A percentile compares a stretch with the other conserved stretches of the same genome.
Evolutionary conservation across 1,140 invertebrate species (phyloP).

Genomic region (Ylistrum balloti): DNA sequence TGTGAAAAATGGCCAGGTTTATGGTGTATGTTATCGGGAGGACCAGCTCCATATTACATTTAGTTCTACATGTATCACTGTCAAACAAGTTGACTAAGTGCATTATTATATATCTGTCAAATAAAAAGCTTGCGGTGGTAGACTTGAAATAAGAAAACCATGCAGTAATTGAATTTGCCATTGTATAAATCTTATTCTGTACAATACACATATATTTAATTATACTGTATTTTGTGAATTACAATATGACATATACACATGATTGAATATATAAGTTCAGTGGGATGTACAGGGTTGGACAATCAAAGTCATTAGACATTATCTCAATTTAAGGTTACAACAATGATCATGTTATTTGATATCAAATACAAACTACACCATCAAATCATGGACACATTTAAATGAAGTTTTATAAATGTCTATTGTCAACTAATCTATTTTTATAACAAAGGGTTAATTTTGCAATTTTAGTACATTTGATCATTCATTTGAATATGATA

Average conservation of each 20-base stretch:
- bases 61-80: background rate
- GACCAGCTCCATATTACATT: background rate
- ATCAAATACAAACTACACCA: background rate
- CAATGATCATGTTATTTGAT: background rate
- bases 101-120: background rate
- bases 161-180: background rate
- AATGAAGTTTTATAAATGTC: background rate
- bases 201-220: background rate
- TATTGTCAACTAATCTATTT: background rate
- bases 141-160: background rate
- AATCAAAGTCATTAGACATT: background rate
- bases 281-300: background rate
- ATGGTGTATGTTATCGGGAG: background rate
- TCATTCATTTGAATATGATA: too few species aligned
- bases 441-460: slow-evolving; percentile 3
- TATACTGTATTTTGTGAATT: background rate
- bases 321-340: background rate
- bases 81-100: background rate
- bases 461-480: background rate
- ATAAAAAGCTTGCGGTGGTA: background rate
- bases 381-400: background rate
- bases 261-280: background rate
- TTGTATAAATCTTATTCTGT: background rate
- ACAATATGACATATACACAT: background rate
- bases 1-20: slow-evolving; percentile 26